Evolutionary conservation across 2,888 invertebrate genomes (phyloP).

Genomic region (Drosophila cognata): DNA sequence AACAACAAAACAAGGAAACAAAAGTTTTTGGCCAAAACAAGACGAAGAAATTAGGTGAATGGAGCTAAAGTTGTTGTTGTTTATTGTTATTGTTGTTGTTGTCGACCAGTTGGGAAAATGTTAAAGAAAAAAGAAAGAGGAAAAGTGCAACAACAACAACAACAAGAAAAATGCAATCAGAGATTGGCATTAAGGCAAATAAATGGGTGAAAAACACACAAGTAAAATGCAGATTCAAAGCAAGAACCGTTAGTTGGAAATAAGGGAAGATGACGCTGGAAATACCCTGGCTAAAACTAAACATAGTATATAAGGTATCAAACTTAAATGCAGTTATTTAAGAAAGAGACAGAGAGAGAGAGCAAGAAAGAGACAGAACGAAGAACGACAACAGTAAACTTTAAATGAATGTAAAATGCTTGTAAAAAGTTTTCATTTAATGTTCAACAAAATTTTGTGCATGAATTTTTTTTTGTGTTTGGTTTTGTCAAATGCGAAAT

Average conservation of each 20-base stretch:
- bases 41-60: constrained; percentile 77
- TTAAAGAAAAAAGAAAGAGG: constrained; percentile 11
- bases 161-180: constrained; percentile 30
- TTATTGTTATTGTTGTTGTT: constrained; percentile 10
- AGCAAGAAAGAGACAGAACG: neutral
- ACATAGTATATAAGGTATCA: neutral
- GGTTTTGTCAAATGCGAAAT: constrained; percentile 20
- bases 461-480: constrained; percentile 24
- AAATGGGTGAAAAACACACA: constrained; percentile 13
- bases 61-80: constrained; percentile 45
- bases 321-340: neutral
- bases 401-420: constrained; percentile 16
- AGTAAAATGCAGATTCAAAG: constrained; percentile 3
- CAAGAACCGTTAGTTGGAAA: neutral
- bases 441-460: constrained; percentile 27
- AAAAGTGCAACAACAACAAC: constrained; percentile 26
- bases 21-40: constrained; percentile 42
- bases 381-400: constrained; percentile 14
- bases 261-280: neutral
- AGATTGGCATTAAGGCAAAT: constrained; percentile 27
- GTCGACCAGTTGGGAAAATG: constrained; percentile 5
- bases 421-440: constrained; percentile 11
- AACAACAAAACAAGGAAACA: constrained; percentile 48
- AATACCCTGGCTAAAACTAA: constrained; percentile 4
- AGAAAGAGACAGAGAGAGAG: neutral